phyloP scores from a whole-genome alignment of 2,888 invertebrate species.

The Pseudococcus viburni region DNA sequence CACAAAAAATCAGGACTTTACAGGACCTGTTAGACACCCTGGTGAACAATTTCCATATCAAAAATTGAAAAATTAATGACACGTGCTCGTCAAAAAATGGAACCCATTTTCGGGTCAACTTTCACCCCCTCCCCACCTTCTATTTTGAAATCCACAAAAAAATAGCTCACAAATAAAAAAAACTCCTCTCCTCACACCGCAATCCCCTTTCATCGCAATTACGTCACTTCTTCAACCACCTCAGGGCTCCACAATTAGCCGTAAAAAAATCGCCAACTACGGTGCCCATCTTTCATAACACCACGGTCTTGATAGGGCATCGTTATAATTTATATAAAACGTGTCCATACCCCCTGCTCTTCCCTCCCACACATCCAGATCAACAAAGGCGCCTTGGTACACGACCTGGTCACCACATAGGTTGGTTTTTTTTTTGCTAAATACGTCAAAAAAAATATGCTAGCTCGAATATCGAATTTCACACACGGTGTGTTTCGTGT shows the following conservation, averaged over 20 bases:
- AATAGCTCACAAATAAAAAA: background rate
- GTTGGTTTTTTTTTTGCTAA: background rate
- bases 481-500: background rate
- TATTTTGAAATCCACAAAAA: no score
- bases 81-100: no score
- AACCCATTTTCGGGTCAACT: no score
- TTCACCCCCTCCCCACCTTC: no score
- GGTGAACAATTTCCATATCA: no score
- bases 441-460: slow-evolving; percentile 14
- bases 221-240: background rate
- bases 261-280: background rate
- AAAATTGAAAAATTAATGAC: no score
- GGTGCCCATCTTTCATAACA: background rate
- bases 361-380: background rate
- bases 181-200: no score
- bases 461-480: background rate
- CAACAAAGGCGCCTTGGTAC: background rate
- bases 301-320: background rate
- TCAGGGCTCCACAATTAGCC: background rate
- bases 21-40: no score
- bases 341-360: background rate
- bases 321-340: background rate
- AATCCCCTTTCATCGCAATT: background rate
- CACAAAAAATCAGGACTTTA: no score
- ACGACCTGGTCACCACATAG: background rate